Evolutionary conservation across 1,140 invertebrate genomes (phyloP), one percentile per base, ranked within the genome.

Genomic region (Palaemon carinicauda): DNA sequence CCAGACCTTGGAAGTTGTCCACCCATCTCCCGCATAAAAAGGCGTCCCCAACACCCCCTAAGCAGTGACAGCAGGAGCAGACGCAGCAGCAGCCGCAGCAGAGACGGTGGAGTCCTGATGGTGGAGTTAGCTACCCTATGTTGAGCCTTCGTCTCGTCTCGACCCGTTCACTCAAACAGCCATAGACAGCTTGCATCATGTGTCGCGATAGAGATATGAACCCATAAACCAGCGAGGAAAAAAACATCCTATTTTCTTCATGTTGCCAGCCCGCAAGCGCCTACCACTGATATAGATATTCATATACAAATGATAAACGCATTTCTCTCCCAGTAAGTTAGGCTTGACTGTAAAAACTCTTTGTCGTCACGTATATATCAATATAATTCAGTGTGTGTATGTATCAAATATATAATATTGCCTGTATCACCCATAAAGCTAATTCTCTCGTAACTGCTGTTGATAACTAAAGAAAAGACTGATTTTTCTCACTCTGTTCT

Each of bases 121-220:
- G 77, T 86, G 27, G 41, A 17, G 77, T 27, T 12, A 54, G 60
- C 77, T 86, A 21, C 77, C 77, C 51, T 86, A 86, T 86, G 84
- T 86, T 86, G 84, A 86, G 84, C 69, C 77, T 86, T 77, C 84
- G 84, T 50, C 84, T 86, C 69, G 84, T 86, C 51, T 86, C 84
- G 33, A 86, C 84, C 33, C 65, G 84, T 56, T 86, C 84, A 71
- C 84, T 86, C 24, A 86, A 86, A 80, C 84, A 86, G 78, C 84
- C 84, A 65, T 86, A 86, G 84, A 80, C 82, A 83, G 73, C 33
- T 41, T 53, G 19, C 84, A 85, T 79, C 82, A 86, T 86, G 84
- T 86, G 84, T 65, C 84, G 84, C 56, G 84, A 86, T 65, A 80
- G 84, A 80, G 84, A 86, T 86, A 86, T 86, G 84, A 86, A 86